Conservation (phyloP, 2,797 vertebrate species). For the Hydrocynus forskahlii region DNA sequence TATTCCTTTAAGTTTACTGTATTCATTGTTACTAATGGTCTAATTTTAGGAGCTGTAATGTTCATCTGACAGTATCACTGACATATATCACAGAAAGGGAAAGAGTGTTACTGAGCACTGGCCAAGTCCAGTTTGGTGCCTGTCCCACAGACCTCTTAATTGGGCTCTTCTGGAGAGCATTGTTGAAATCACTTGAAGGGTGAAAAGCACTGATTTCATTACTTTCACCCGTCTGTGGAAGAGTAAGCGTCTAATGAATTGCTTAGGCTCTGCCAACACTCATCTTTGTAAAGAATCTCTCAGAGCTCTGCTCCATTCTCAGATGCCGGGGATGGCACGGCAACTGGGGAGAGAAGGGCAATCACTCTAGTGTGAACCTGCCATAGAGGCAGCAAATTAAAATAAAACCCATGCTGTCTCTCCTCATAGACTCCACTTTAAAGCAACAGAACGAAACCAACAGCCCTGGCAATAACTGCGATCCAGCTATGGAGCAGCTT, state of each 20-base stretch:
- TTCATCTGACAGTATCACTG: neutral
- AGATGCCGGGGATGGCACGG: constrained; percentile 31
- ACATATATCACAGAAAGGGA: neutral
- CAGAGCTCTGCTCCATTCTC: constrained; percentile 40
- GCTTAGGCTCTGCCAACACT: constrained; percentile 29
- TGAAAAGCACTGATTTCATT: constrained; percentile 49
- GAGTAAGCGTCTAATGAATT: constrained; percentile 36
- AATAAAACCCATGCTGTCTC: constrained; percentile 62
- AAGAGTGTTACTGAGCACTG: neutral
- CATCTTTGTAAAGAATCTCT: constrained; percentile 39
- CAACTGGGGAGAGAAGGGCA: constrained; percentile 24
- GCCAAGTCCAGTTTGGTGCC: constrained; percentile 13
- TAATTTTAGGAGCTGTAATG: neutral
- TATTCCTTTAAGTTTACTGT: no score
- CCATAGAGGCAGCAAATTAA: constrained; percentile 65
- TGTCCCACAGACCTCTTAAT: constrained; percentile 15
- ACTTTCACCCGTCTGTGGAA: constrained; percentile 35
- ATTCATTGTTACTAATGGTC: neutral
- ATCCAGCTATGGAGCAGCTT: constrained; percentile 41
- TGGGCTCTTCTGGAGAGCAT: constrained; percentile 15
- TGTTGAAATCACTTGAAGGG: constrained; percentile 47
- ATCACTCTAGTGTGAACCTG: constrained; percentile 59
- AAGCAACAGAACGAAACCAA: constrained; percentile 27
- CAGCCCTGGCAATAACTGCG: neutral
- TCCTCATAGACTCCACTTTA: constrained; percentile 40